Evolutionary conservation across 2,113 vertebrate species (phyloP).

Genomic region (Canis aureus): DNA sequence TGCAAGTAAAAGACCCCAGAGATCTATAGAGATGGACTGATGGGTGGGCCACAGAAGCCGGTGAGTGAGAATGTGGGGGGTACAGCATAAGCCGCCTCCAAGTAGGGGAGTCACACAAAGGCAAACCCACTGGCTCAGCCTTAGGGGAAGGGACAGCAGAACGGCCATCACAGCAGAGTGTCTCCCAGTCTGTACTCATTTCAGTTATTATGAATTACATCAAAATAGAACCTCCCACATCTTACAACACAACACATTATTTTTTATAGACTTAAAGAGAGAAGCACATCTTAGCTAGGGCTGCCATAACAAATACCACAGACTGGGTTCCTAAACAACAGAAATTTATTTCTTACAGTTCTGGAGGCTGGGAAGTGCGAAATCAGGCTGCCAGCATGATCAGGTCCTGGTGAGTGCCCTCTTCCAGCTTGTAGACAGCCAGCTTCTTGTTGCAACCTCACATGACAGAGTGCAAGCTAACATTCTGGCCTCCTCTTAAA

Average conservation of each 20-base stretch:
- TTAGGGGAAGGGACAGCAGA: neutral
- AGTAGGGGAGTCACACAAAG: neutral
- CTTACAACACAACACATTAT: neutral
- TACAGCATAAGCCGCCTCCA: neutral
- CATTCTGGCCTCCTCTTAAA: neutral
- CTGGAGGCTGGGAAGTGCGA: neutral
- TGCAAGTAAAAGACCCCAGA: neutral
- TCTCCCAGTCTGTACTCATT: neutral
- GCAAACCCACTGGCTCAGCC: neutral
- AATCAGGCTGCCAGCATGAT: neutral
- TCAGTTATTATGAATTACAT: conserved; percentile 32
- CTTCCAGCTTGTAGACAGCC: neutral
- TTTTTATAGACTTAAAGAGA: conserved; percentile 49
- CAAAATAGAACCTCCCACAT: conserved; percentile 27
- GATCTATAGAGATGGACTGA: neutral
- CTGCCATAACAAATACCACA: neutral
- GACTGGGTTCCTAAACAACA: neutral
- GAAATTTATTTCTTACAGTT: neutral
- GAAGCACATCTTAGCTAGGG: neutral
- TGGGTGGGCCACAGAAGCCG: neutral
- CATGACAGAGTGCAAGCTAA: neutral
- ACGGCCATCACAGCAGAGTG: neutral
- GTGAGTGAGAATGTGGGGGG: neutral
- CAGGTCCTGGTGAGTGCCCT: neutral
- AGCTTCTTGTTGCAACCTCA: neutral